These are phyloP conservation scores for Suricata suricatta DNA, from an alignment of 2,113 vertebrate species.

Conservation along the genomic window DNA sequence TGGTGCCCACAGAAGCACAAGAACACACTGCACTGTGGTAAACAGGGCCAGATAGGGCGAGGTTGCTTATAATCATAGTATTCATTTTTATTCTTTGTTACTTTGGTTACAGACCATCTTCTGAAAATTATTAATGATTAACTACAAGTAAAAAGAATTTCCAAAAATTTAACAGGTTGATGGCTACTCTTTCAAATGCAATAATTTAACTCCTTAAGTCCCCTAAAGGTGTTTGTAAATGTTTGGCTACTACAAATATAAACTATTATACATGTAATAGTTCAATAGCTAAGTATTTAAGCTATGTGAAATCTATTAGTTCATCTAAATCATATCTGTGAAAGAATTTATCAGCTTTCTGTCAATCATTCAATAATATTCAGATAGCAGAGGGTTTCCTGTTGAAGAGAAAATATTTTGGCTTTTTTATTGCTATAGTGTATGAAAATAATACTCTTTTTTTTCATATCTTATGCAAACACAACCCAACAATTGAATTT, in stretches of 20 bases:
- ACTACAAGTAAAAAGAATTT: constrained; percentile 13
- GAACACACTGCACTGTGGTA: not conserved
- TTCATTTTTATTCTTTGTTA: not conserved
- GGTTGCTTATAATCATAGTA: not conserved
- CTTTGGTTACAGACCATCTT: not conserved
- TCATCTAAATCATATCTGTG: not conserved
- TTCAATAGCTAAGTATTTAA: not conserved
- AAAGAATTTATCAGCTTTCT: not conserved
- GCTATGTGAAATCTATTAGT: not conserved
- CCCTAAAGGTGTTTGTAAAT: not conserved
- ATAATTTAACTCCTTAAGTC: not conserved
- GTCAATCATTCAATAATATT: not conserved
- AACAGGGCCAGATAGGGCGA: not conserved
- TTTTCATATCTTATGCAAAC: not conserved
- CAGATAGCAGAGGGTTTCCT: not conserved
- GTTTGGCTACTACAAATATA: not conserved
- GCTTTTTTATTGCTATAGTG: not conserved
- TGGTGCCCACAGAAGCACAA: not conserved
- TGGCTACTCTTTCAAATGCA: not conserved
- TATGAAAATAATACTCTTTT: not conserved
- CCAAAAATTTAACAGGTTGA: not conserved
- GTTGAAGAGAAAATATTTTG: not conserved
- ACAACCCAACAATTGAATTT: not conserved
- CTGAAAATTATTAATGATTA: not conserved
- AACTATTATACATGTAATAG: not conserved